Evolutionary conservation across 2,888 invertebrate genomes (phyloP).

Genomic region (Hofmannophila pseudospretella): DNA sequence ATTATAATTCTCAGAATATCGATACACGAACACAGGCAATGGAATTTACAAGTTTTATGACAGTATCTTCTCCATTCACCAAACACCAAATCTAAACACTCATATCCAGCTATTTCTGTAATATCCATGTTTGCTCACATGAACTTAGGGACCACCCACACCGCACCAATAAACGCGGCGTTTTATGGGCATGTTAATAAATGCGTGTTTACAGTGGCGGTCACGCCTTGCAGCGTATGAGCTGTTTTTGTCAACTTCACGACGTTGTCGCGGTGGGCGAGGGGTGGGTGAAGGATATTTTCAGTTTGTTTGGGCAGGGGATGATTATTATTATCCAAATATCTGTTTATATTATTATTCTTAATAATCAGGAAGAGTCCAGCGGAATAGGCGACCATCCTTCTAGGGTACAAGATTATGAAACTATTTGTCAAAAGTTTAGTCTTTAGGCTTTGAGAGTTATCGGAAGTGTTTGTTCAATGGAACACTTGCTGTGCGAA

Average conservation of each 20-base stretch:
- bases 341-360: not conserved
- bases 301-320: slow-evolving; percentile 29
- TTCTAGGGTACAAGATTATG: not conserved
- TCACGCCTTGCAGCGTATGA: slow-evolving; percentile 26
- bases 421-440: too few species aligned
- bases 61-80: not conserved
- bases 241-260: slow-evolving; percentile 33
- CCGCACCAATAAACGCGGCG: slow-evolving; percentile 57
- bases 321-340: not conserved
- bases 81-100: slow-evolving; percentile 35
- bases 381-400: not conserved
- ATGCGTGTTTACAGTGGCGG: slow-evolving; percentile 56
- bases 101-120: slow-evolving; percentile 36
- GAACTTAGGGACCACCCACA: slow-evolving; percentile 67
- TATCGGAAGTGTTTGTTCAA: too few species aligned
- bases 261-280: slow-evolving; percentile 21
- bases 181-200: slow-evolving; percentile 68
- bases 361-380: not conserved
- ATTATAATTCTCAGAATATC: not conserved
- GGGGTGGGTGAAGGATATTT: slow-evolving; percentile 29
- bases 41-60: slow-evolving; percentile 1
- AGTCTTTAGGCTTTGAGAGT: too few species aligned
- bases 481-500: too few species aligned
- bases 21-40: not conserved
- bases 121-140: slow-evolving; percentile 36